phyloP scores from a whole-genome alignment of 2,113 vertebrate species.

The Kryptolebias marmoratus region DNA sequence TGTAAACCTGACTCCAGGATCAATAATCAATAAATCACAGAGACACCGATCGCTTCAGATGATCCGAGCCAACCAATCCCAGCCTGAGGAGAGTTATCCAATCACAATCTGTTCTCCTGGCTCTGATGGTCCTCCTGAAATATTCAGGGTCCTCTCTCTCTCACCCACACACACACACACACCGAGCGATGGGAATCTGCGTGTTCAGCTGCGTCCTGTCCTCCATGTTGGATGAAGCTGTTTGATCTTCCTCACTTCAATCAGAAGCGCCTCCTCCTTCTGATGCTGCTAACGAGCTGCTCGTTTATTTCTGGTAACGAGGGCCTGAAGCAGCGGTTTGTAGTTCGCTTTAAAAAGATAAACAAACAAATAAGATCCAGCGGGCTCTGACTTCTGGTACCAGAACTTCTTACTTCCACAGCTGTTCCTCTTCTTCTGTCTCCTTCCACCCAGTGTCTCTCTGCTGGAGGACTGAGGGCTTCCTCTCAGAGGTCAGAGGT shows the following conservation, averaged over 20 bases:
- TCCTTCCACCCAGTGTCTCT: no score
- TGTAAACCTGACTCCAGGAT: background rate
- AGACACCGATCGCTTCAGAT: constrained; percentile 2
- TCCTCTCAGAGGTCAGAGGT: no score
- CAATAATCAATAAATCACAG: constrained; percentile 1
- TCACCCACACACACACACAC: background rate
- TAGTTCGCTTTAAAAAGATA: no score
- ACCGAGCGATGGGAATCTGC: constrained; percentile 21
- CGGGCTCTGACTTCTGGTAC: no score
- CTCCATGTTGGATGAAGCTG: constrained; percentile 58
- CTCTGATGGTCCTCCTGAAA: constrained; percentile 48
- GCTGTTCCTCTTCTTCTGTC: no score
- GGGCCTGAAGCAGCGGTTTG: no score
- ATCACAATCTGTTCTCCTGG: constrained; percentile 29
- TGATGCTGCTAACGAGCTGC: background rate
- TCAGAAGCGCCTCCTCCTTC: constrained; percentile 26
- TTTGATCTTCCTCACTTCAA: constrained; percentile 29
- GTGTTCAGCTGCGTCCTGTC: background rate
- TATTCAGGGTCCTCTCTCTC: constrained; percentile 36
- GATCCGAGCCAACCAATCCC: constrained; percentile 8
- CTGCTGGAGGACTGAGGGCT: no score
- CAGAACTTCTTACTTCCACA: no score
- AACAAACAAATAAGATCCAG: no score
- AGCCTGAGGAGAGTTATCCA: constrained; percentile 12
- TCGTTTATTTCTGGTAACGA: background rate